A percentile compares a stretch with the other conserved stretches of the same genome.
These are phyloP conservation scores for Micronisus gabar DNA, from an alignment of 2,113 vertebrate genomes.

Conservation along the genomic window DNA sequence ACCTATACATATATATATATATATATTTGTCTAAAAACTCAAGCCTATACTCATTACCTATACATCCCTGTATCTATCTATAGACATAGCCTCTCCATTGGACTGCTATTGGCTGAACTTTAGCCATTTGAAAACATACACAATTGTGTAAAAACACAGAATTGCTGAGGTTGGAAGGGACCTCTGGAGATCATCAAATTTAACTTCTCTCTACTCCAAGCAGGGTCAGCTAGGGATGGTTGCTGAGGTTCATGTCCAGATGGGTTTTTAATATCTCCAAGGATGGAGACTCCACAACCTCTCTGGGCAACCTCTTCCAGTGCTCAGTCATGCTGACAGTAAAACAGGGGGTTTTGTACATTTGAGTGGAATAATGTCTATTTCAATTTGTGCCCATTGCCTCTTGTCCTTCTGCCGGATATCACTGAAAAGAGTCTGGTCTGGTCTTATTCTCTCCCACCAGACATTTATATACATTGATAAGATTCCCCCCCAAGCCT, in stretches of 20 bases:
- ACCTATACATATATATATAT: neutral
- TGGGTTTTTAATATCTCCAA: neutral
- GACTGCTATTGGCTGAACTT: neutral
- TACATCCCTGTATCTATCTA: neutral
- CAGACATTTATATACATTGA: neutral
- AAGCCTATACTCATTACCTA: neutral
- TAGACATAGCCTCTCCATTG: neutral
- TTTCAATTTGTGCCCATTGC: neutral
- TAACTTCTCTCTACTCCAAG: neutral
- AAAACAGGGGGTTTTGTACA: neutral
- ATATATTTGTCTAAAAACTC: neutral
- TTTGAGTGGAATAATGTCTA: neutral
- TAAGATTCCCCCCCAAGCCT: neutral
- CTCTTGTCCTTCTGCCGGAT: neutral
- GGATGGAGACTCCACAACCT: neutral
- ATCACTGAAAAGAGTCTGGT: neutral
- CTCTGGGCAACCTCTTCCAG: neutral
- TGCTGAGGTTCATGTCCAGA: neutral
- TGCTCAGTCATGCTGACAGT: neutral
- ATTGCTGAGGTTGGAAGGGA: neutral
- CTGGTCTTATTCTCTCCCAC: neutral
- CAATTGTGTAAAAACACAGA: neutral
- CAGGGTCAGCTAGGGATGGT: neutral
- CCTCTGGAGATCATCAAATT: neutral
- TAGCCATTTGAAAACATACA: neutral